phyloP scores from a whole-genome alignment of 2,113 vertebrate genomes.

The Reinhardtius hippoglossoides region DNA sequence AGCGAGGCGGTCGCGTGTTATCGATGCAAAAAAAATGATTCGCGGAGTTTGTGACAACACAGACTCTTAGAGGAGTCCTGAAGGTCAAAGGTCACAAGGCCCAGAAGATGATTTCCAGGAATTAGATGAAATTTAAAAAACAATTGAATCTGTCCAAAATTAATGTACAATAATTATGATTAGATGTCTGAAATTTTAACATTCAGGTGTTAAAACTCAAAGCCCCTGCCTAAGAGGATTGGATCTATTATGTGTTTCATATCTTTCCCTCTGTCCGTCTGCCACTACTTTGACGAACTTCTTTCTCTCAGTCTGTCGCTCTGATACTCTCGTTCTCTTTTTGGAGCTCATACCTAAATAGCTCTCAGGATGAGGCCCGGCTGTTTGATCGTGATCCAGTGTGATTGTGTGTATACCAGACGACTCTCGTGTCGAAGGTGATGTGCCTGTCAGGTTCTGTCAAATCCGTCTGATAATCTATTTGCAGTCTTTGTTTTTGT shows the following conservation, averaged over 20 bases:
- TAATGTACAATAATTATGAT: too few species aligned
- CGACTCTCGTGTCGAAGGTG: constrained; percentile 45
- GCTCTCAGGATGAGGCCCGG: constrained; percentile 43
- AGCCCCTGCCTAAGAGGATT: too few species aligned
- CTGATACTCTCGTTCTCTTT: constrained; percentile 19
- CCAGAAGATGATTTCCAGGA: too few species aligned
- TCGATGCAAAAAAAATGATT: neutral
- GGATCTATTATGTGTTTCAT: neutral
- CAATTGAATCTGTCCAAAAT: too few species aligned
- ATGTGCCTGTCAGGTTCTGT: constrained; percentile 51
- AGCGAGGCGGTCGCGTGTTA: neutral
- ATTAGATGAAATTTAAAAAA: too few species aligned
- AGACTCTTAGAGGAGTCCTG: neutral
- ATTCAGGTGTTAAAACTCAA: too few species aligned
- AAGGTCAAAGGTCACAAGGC: too few species aligned
- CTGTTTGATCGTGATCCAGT: constrained; percentile 57
- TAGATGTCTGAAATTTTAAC: too few species aligned
- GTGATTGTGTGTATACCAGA: constrained; percentile 28
- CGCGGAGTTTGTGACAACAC: neutral
- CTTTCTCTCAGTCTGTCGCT: neutral
- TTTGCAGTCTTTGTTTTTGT: constrained; percentile 35
- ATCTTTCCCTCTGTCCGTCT: neutral
- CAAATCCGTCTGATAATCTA: constrained; percentile 21
- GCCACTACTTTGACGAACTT: neutral
- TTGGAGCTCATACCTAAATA: constrained; percentile 39